Percentiles rank a stretch among this genome's conserved stretches.
Conservation (phyloP, 2,113 vertebrate genomes). For the Chionomys nivalis region DNA sequence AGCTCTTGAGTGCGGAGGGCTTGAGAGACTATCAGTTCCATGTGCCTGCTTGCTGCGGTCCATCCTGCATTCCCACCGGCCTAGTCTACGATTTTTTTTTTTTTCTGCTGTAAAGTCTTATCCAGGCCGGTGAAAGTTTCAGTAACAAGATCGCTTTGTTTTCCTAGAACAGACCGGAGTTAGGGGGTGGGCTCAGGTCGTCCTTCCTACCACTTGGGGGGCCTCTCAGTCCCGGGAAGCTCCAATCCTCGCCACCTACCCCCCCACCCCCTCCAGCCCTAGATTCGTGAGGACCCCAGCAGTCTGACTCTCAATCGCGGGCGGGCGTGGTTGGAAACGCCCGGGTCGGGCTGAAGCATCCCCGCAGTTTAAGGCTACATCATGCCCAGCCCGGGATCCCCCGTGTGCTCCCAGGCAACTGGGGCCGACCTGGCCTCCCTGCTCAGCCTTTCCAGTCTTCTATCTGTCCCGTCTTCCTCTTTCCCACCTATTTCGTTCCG, state of each 20-base stretch:
- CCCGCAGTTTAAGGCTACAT: background rate
- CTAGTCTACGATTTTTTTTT: background rate
- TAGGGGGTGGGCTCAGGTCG: background rate
- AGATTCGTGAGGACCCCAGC: slow-evolving; percentile 54
- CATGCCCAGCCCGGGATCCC: slow-evolving; percentile 17
- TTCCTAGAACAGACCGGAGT: background rate
- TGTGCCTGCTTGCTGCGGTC: background rate
- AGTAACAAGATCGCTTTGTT: background rate
- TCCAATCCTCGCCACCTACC: background rate
- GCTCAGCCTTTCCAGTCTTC: background rate
- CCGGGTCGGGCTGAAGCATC: background rate
- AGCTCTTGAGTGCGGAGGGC: fast-evolving
- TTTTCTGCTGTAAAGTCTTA: background rate
- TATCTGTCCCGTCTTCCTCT: background rate
- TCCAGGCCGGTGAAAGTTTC: background rate
- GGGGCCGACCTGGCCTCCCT: too few species aligned
- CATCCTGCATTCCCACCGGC: background rate
- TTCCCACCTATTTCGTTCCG: background rate
- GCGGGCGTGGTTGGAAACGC: slow-evolving; percentile 12
- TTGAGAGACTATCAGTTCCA: background rate
- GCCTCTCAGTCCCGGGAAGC: background rate
- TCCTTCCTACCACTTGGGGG: background rate
- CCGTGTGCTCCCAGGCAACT: background rate
- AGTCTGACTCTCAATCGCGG: too few species aligned
- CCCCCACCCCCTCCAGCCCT: background rate